A percentile compares a stretch with the other conserved stretches of the same genome.
Evolutionary conservation across 2,888 invertebrate genomes (phyloP).

Genomic region (Tetranychus piercei): DNA sequence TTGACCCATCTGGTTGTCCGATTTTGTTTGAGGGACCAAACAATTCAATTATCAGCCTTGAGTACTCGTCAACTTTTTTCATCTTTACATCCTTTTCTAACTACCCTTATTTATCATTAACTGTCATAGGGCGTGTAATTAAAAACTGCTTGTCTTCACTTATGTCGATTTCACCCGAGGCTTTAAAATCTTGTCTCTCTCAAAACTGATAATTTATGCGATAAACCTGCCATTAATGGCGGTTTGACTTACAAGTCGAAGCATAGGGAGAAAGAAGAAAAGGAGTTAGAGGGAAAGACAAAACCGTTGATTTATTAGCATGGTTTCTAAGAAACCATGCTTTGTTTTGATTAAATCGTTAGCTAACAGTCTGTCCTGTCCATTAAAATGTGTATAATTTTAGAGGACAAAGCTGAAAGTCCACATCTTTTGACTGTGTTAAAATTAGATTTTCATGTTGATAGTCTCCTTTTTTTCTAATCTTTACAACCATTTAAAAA

Average conservation of each 20-base stretch:
- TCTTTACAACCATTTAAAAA: neutral
- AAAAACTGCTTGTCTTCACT: neutral
- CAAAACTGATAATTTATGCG: neutral
- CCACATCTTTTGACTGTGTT: neutral
- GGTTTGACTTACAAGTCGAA: neutral
- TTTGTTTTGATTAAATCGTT: neutral
- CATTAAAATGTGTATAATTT: neutral
- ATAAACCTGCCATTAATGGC: neutral
- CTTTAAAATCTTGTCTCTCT: neutral
- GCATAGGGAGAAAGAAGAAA: neutral
- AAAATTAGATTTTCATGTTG: neutral
- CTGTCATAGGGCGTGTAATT: neutral
- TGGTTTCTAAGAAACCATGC: neutral
- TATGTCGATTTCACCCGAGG: neutral
- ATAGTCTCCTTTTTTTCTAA: neutral
- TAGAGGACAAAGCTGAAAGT: neutral
- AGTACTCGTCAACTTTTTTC: neutral
- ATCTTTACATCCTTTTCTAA: neutral
- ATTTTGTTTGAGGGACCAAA: neutral
- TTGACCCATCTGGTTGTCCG: neutral
- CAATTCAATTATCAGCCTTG: neutral
- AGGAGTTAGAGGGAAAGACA: neutral
- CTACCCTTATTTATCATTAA: neutral
- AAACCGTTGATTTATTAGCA: neutral
- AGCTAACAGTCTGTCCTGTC: neutral